A percentile compares a stretch with the other conserved stretches of the same genome.
Conservation (phyloP, 2,113 vertebrate species). For the Thryonomys swinderianus region DNA sequence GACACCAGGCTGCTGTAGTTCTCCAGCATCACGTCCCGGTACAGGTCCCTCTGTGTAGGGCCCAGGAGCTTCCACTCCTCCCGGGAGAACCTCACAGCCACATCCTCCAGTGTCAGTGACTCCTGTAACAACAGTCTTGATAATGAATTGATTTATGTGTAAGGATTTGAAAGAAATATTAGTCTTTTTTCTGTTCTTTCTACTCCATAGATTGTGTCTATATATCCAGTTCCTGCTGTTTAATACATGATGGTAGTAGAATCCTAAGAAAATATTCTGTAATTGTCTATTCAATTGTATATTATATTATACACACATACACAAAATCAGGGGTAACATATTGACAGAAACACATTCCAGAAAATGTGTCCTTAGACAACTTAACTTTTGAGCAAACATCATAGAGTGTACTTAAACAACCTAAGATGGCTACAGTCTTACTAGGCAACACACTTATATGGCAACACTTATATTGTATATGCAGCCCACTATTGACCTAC, state of each 20-base stretch:
- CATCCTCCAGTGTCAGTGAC: neutral
- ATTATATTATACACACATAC: neutral
- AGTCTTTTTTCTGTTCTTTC: neutral
- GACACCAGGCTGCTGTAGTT: neutral
- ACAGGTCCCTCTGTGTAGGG: neutral
- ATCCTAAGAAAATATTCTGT: neutral
- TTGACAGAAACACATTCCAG: neutral
- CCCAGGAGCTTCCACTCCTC: slow-evolving; percentile 53
- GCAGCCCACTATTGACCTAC: neutral
- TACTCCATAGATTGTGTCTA: neutral
- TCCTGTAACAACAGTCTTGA: neutral
- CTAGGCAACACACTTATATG: no score
- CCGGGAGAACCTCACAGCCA: neutral
- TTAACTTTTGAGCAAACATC: neutral
- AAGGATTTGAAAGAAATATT: neutral
- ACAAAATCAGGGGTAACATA: neutral
- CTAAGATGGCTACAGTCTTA: neutral
- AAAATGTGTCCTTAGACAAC: neutral
- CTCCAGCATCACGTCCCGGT: neutral
- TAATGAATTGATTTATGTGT: neutral
- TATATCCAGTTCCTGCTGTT: neutral
- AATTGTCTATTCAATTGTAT: neutral
- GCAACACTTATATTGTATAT: no score
- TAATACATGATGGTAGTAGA: neutral
- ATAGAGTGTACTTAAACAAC: neutral